phyloP scores from a whole-genome alignment of 2,113 vertebrate species.

The Callocephalon fimbriatum region DNA sequence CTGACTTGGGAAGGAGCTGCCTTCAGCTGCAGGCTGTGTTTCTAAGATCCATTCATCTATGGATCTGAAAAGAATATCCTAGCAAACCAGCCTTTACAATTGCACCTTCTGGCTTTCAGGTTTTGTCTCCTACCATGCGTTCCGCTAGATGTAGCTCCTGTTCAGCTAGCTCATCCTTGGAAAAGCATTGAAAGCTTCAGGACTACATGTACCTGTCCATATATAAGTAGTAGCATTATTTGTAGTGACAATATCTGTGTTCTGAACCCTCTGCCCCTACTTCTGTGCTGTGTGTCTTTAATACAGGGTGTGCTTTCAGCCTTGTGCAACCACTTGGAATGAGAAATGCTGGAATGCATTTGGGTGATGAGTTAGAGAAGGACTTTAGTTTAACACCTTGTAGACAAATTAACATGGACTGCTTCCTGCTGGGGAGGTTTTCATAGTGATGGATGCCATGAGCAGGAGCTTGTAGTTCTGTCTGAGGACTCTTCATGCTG shows the following conservation, averaged over 20 bases:
- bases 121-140: not conserved
- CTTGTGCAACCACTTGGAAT: not conserved
- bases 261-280: not conserved
- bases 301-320: not conserved
- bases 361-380: not conserved
- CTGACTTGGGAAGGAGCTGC: not conserved
- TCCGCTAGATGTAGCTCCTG: not conserved
- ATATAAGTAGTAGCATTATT: not conserved
- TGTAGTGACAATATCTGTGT: not conserved
- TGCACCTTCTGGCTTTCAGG: not conserved
- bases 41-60: not conserved
- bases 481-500: not conserved
- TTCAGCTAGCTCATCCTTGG: not conserved
- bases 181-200: not conserved
- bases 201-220: not conserved
- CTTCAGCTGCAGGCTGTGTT: not conserved
- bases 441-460: fast-evolving
- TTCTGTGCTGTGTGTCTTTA: not conserved
- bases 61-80: not conserved
- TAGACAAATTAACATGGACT: not conserved
- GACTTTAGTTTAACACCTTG: not conserved
- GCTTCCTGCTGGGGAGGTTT: not conserved
- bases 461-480: not conserved
- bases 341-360: not conserved
- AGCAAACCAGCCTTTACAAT: not conserved